Conservation (phyloP, 2,797 vertebrate genomes). For the Epinephelus coioides region DNA sequence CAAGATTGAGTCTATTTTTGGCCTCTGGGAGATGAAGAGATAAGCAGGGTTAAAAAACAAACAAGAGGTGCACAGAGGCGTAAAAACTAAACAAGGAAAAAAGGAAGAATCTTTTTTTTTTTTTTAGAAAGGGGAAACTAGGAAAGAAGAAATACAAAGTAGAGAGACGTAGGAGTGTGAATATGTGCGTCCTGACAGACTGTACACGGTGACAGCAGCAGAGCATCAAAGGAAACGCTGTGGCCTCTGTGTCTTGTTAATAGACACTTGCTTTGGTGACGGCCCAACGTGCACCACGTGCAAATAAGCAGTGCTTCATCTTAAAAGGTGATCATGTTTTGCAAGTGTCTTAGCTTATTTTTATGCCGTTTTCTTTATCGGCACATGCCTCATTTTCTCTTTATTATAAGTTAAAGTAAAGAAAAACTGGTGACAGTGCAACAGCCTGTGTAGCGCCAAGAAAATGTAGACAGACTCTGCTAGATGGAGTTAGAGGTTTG, state of each 20-base stretch:
- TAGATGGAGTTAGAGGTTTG: too few species aligned
- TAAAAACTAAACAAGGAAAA: slow-evolving; percentile 16
- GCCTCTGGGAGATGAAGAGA: slow-evolving; percentile 33
- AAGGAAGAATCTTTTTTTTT: neutral
- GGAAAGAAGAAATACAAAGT: neutral
- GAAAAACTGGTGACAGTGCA: too few species aligned
- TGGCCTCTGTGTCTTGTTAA: slow-evolving; percentile 21
- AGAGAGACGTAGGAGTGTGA: neutral
- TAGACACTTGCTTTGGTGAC: neutral
- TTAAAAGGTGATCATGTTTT: neutral
- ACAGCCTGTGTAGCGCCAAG: too few species aligned
- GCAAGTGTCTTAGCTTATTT: too few species aligned
- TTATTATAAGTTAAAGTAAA: too few species aligned
- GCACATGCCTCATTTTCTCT: too few species aligned
- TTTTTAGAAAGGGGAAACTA: neutral
- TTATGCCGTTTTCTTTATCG: too few species aligned
- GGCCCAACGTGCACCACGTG: neutral
- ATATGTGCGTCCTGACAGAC: neutral
- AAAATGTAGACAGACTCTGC: too few species aligned
- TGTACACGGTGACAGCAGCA: slow-evolving; percentile 15
- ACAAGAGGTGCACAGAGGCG: neutral
- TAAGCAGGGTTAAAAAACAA: slow-evolving; percentile 11
- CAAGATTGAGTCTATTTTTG: slow-evolving; percentile 69
- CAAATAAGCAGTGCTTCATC: neutral
- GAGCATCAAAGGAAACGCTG: slow-evolving; percentile 49